Percentiles rank a stretch among this genome's conserved stretches.
These are phyloP conservation scores for Eulacestoma nigropectus DNA, from an alignment of 2,113 vertebrate genomes.

Conservation along the genomic window DNA sequence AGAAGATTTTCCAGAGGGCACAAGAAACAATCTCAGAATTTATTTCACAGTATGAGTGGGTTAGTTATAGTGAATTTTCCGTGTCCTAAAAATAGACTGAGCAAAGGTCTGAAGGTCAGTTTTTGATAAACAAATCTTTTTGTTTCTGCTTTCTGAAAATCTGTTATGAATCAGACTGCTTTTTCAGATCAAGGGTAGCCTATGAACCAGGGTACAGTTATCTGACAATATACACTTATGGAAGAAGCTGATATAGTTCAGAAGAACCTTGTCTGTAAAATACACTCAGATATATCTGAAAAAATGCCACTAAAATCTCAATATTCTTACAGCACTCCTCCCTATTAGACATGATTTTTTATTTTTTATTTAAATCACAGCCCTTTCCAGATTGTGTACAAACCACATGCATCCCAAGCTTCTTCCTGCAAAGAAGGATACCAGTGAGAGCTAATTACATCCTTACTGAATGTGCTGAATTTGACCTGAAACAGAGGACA, in stretches of 20 bases:
- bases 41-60: not conserved
- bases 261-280: not conserved
- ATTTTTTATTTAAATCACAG: not conserved
- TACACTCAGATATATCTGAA: not conserved
- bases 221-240: not conserved
- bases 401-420: not conserved
- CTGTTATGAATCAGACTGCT: not conserved
- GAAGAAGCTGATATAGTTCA: not conserved
- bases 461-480: not conserved
- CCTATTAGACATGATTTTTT: not conserved
- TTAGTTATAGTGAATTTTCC: not conserved
- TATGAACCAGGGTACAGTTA: not conserved
- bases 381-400: not conserved
- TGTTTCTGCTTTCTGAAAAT: not conserved
- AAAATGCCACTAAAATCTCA: not conserved
- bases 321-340: not conserved
- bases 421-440: not conserved
- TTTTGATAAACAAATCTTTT: not conserved
- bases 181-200: not conserved
- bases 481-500: not conserved
- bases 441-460: not conserved
- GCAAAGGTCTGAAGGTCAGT: not conserved
- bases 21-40: not conserved
- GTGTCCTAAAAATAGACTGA: not conserved
- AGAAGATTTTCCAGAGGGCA: not conserved